Evolutionary conservation across 2,888 invertebrate genomes (phyloP).

Genomic region (Melanargia galathea): DNA sequence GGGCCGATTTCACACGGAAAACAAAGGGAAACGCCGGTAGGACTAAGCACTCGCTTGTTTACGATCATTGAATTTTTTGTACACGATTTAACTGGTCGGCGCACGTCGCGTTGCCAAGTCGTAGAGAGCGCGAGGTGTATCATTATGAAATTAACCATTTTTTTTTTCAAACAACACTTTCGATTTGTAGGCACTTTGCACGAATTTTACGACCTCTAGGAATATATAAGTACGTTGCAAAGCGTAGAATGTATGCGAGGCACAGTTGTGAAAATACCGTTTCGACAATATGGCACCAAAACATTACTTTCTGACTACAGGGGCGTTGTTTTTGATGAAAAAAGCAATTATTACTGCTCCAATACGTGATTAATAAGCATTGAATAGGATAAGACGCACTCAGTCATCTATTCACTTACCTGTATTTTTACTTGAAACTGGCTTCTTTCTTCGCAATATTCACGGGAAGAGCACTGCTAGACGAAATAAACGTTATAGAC

Average conservation of each 20-base stretch:
- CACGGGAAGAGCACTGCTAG: constrained; percentile 73
- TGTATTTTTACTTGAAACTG: constrained; percentile 71
- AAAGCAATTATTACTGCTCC: constrained; percentile 58
- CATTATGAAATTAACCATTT: constrained; percentile 67
- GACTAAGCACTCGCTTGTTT: constrained; percentile 62
- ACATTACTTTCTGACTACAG: constrained; percentile 43
- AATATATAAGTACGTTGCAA: constrained; percentile 38
- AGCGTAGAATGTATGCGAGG: constrained; percentile 54
- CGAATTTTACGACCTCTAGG: constrained; percentile 17
- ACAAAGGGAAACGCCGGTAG: constrained; percentile 77
- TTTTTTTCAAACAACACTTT: constrained; percentile 46
- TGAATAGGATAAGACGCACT: constrained; percentile 76
- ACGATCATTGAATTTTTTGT: constrained; percentile 55
- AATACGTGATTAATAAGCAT: constrained; percentile 61
- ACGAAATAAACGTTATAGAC: constrained; percentile 61
- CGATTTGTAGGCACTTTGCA: constrained; percentile 8
- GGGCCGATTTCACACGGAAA: constrained; percentile 75
- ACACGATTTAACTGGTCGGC: constrained; percentile 57
- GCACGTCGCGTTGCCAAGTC: constrained; percentile 71
- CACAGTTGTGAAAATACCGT: constrained; percentile 50
- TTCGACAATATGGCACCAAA: constrained; percentile 54
- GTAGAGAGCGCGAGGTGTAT: constrained; percentile 62
- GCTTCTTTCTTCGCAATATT: constrained; percentile 67
- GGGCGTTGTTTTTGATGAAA: constrained; percentile 42
- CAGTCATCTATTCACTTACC: constrained; percentile 78